These are phyloP conservation scores for Ecliptopera silaceata DNA, from an alignment of 2,888 invertebrate genomes.

Conservation along the genomic window DNA sequence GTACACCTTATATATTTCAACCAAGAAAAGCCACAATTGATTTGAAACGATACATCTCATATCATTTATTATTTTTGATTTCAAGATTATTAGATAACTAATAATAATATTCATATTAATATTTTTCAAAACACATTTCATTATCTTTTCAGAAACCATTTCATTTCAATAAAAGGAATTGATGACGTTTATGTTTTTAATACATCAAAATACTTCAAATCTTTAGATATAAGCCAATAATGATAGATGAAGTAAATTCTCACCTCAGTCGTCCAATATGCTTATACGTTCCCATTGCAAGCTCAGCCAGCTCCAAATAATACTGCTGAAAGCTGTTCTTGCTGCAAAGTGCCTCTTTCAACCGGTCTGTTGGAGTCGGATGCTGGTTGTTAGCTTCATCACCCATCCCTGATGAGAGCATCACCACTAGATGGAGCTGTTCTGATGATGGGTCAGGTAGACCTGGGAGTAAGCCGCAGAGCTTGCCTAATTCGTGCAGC, in stretches of 20 bases:
- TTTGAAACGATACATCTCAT: no score
- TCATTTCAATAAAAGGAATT: no score
- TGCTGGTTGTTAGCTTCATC: constrained; percentile 82
- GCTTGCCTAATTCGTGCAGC: constrained; percentile 92
- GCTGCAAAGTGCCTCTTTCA: constrained; percentile 95
- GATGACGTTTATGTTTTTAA: no score
- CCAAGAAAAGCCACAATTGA: no score
- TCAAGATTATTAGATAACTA: no score
- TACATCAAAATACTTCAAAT: no score
- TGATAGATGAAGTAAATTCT: constrained; percentile 17
- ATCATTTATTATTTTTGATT: no score
- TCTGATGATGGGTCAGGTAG: constrained; percentile 90
- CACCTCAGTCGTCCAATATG: constrained; percentile 90
- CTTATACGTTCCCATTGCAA: constrained; percentile 98
- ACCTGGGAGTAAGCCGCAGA: constrained; percentile 95
- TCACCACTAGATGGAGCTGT: constrained; percentile 95
- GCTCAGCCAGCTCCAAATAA: constrained; percentile 95
- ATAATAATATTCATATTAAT: no score
- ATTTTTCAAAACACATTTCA: no score
- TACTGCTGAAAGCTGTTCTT: constrained; percentile 94
- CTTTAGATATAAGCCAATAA: not conserved
- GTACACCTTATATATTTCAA: no score
- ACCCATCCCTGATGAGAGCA: constrained; percentile 95
- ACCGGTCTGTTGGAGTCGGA: constrained; percentile 88
- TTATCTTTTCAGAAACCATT: no score